Percentiles rank a stretch among this genome's conserved stretches.
Evolutionary conservation across 1,140 invertebrate species (phyloP).

Genomic region (Drosophila nannoptera): DNA sequence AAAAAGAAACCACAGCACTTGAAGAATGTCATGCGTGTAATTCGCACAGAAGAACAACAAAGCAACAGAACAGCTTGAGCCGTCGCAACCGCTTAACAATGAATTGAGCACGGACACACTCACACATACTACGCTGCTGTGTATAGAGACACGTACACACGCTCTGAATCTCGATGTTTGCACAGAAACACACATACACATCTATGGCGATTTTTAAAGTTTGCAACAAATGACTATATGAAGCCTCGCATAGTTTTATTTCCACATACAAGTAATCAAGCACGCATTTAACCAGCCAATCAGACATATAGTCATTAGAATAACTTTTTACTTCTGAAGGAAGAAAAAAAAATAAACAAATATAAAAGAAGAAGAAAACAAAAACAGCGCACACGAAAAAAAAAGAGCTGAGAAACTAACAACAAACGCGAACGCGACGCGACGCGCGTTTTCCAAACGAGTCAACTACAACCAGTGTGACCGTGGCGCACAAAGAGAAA

Average conservation of each 20-base stretch:
- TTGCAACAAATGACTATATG: slow-evolving; percentile 66
- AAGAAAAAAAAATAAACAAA: slow-evolving; percentile 24
- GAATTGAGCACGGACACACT: slow-evolving; percentile 42
- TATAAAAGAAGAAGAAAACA: slow-evolving; percentile 21
- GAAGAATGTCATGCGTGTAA: slow-evolving; percentile 39
- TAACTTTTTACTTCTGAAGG: slow-evolving; percentile 13
- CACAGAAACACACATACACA: slow-evolving; percentile 10
- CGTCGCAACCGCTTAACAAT: slow-evolving; percentile 42
- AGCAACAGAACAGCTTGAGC: slow-evolving; percentile 21
- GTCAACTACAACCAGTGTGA: slow-evolving; percentile 41
- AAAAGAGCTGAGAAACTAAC: slow-evolving; percentile 41
- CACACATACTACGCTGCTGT: slow-evolving; percentile 20
- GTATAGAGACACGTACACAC: slow-evolving; percentile 44
- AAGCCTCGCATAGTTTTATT: slow-evolving; percentile 35
- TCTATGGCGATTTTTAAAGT: slow-evolving; percentile 45
- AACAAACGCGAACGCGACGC: slow-evolving; percentile 62
- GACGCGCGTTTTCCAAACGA: slow-evolving; percentile 64
- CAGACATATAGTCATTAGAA: slow-evolving; percentile 12
- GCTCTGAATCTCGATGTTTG: slow-evolving; percentile 33
- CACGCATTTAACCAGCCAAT: slow-evolving; percentile 14
- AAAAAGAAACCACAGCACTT: slow-evolving; percentile 40
- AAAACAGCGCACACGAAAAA: slow-evolving; percentile 42
- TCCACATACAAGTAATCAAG: slow-evolving; percentile 29
- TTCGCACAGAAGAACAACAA: slow-evolving; percentile 35
- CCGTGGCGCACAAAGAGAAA: slow-evolving; percentile 30